Base-by-base conservation (phyloP, 1,140 invertebrate species). In the Caligus rogercresseyi region DNA sequence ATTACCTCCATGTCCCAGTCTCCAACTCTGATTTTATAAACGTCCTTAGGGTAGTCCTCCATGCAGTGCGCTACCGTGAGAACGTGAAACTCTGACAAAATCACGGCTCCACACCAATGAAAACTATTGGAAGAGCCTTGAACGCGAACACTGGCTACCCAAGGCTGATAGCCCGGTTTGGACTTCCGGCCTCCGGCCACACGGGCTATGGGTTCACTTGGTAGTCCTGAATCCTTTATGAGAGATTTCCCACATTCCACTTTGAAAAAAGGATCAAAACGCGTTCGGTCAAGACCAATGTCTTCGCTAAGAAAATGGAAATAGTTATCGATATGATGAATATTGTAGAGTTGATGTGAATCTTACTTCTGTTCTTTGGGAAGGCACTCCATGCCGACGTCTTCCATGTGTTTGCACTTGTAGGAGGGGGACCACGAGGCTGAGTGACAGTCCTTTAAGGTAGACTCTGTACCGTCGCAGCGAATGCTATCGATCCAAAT, bases 1-100 rank as follows among this genome's bases (percentile, higher is more conserved):
- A n/a, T n/a, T 68, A 79, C 81, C 69, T 83, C 78, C 1, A 78
- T 79, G 68, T 85, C 79, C 66, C 82, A 83, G 74, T 86, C 84
- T 11, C 83, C 84, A 31, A 82, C 78, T 14, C 83, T 75, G 2
- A 86, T 73, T 53, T 83, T 77, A 66, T 83, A 85, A 0, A 77
- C 76, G 2, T 78, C 78, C 70, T 83, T 83, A 4, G 77, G 75
- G 69, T 80, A 83, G 3, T 83, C 81, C 64, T 78, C 73, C 13
- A 87, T 73, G 69, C 86, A 89, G 71, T 88, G 86, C 0, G 83
- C 85, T 0, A 85, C 85, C n/a, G 84, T 86, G 2, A 89, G 71
- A 3, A 87, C 74, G 70, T 84, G 83, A 51, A 78, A 71, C 24
- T 80, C 75, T 13, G 78, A 79, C 23, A 89, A 74, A 1, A 89